These are phyloP conservation scores for Peromyscus maniculatus DNA, from an alignment of 2,113 vertebrate genomes.

Conservation along the genomic window DNA sequence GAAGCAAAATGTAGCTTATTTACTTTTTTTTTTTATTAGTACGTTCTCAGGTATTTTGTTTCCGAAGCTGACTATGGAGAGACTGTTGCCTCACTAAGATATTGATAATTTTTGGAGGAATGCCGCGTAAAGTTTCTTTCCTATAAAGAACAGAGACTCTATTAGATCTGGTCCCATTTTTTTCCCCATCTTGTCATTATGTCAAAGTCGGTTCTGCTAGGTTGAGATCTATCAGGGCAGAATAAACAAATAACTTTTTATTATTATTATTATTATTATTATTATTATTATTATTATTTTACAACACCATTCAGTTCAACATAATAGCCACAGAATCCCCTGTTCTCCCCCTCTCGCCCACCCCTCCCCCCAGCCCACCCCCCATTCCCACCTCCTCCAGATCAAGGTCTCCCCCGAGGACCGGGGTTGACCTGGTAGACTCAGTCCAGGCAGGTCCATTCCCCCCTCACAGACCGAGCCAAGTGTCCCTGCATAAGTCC, in stretches of 20 bases:
- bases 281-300: too few species aligned
- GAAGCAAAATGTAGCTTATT: slow-evolving; percentile 14
- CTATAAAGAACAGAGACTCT: slow-evolving; percentile 70
- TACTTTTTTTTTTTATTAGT: slow-evolving; percentile 38
- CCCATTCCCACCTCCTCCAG: too few species aligned
- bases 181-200: slow-evolving; percentile 48
- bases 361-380: too few species aligned
- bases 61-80: slow-evolving; percentile 6
- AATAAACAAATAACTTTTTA: slow-evolving; percentile 62
- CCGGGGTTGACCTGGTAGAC: too few species aligned
- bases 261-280: too few species aligned
- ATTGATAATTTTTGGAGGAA: slow-evolving; percentile 82
- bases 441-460: too few species aligned
- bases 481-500: too few species aligned
- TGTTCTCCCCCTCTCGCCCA: too few species aligned
- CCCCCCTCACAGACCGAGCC: too few species aligned
- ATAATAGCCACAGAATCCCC: too few species aligned
- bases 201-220: slow-evolving; percentile 76
- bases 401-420: too few species aligned
- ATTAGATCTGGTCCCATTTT: slow-evolving; percentile 82
- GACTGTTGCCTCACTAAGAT: slow-evolving; percentile 58
- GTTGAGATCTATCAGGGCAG: slow-evolving; percentile 57
- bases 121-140: slow-evolving; percentile 80
- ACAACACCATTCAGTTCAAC: too few species aligned
- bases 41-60: slow-evolving; percentile 57